phyloP scores from a whole-genome alignment of 2,888 invertebrate species.

The Griposia aprilina region DNA sequence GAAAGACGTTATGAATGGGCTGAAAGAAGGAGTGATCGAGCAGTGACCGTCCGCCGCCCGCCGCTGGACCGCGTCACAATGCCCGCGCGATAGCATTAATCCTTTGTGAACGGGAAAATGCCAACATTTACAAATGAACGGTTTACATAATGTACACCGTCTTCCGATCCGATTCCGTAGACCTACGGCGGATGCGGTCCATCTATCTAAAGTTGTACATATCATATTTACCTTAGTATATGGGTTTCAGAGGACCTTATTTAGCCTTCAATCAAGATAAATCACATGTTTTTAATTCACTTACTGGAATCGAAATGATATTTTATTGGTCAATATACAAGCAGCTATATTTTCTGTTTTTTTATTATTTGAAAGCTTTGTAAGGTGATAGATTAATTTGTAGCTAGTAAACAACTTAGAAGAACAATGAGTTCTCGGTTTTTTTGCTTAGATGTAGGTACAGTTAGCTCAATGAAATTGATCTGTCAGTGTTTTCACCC shows the following conservation, averaged over 20 bases:
- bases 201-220: constrained; percentile 32
- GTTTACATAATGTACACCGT: constrained; percentile 67
- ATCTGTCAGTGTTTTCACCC: not conserved
- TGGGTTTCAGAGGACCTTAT: not conserved
- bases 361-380: not conserved
- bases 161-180: constrained; percentile 58
- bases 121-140: constrained; percentile 69
- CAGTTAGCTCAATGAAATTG: not conserved
- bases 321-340: not conserved
- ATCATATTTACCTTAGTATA: constrained; percentile 14
- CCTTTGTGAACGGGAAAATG: constrained; percentile 75
- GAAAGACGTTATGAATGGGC: constrained; percentile 88
- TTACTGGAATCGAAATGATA: not conserved
- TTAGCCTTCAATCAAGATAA: not conserved
- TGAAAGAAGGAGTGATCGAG: constrained; percentile 89
- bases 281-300: not conserved
- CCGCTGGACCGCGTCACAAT: constrained; percentile 70
- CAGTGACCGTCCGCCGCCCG: constrained; percentile 74
- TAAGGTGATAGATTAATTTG: not conserved
- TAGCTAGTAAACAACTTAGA: constrained; percentile 1
- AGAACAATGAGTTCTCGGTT: not conserved
- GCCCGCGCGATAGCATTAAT: constrained; percentile 77
- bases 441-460: not conserved
- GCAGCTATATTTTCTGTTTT: not conserved
- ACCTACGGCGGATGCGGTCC: constrained; percentile 20